A percentile compares a stretch with the other conserved stretches of the same genome.
phyloP scores from a whole-genome alignment of 2,113 vertebrate species.

The Phylloscopus whistleri region DNA sequence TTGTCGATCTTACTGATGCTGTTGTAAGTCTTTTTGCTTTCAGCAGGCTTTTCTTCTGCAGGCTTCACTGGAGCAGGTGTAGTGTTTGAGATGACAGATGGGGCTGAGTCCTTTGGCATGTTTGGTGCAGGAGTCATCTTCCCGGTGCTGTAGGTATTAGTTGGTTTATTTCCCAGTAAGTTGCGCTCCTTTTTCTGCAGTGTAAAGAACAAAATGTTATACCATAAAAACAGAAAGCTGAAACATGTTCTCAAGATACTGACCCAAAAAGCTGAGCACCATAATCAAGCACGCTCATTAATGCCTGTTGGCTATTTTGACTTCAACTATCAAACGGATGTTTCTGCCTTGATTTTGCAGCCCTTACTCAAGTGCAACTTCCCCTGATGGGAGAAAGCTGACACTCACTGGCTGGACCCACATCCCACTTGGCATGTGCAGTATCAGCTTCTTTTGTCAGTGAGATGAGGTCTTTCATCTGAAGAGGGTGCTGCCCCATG shows the following conservation, averaged over 20 bases:
- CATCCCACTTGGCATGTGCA: neutral
- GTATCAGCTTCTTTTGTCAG: neutral
- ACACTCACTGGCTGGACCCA: fast-evolving
- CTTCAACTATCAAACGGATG: neutral
- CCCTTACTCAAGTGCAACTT: neutral
- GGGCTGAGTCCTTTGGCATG: constrained; percentile 86
- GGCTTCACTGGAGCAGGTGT: constrained; percentile 80
- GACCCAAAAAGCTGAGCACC: neutral
- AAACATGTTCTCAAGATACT: neutral
- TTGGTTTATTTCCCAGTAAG: constrained; percentile 84
- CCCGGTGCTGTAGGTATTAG: constrained; percentile 83
- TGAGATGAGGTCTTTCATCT: neutral
- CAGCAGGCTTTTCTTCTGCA: constrained; percentile 82
- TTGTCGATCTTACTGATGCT: constrained; percentile 99
- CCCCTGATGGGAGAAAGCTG: neutral
- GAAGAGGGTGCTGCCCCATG: neutral
- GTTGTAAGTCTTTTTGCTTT: constrained; percentile 98
- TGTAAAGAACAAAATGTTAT: neutral
- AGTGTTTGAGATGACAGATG: constrained; percentile 85
- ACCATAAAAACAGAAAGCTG: neutral
- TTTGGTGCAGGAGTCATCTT: constrained; percentile 87
- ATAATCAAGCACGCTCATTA: neutral
- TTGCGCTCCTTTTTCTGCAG: constrained; percentile 91
- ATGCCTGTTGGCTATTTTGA: neutral
- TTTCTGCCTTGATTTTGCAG: neutral